These are phyloP conservation scores for Tineola bisselliella DNA, from an alignment of 2,888 invertebrate genomes.

Conservation along the genomic window DNA sequence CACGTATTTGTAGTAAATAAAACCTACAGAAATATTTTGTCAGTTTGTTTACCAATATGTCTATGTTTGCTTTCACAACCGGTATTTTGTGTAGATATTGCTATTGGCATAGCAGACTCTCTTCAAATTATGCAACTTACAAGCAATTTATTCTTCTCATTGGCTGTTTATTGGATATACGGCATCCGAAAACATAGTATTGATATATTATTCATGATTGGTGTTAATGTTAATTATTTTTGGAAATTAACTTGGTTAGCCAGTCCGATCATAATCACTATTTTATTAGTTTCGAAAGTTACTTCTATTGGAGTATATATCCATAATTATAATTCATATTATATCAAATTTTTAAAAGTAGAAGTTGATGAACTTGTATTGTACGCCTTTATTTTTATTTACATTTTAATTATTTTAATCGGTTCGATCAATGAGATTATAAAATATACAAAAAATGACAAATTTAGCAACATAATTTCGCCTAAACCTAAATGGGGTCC, in stretches of 20 bases:
- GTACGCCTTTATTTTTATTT: slow-evolving; percentile 30
- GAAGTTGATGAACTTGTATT: slow-evolving; percentile 28
- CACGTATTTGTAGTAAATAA: slow-evolving; percentile 24
- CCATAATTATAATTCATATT: slow-evolving; percentile 23
- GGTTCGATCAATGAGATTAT: slow-evolving; percentile 30
- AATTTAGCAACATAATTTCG: slow-evolving; percentile 24
- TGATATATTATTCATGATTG: slow-evolving; percentile 58
- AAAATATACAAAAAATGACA: slow-evolving; percentile 21
- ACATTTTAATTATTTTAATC: slow-evolving; percentile 28
- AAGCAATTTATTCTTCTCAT: slow-evolving; percentile 39
- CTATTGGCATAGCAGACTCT: slow-evolving; percentile 33
- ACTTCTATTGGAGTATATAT: slow-evolving; percentile 22
- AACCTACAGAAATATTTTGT: neutral
- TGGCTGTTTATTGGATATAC: slow-evolving; percentile 51
- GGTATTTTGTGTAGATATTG: slow-evolving; percentile 45
- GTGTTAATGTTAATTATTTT: slow-evolving; percentile 47
- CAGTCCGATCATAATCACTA: slow-evolving; percentile 35
- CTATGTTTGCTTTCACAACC: slow-evolving; percentile 36
- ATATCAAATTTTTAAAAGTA: slow-evolving; percentile 23
- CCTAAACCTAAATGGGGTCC: slow-evolving; percentile 49
- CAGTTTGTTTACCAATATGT: slow-evolving; percentile 14
- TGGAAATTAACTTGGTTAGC: slow-evolving; percentile 45
- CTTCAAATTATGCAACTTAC: slow-evolving; percentile 38
- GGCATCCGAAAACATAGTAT: slow-evolving; percentile 43
- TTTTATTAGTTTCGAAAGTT: slow-evolving; percentile 27